Base-by-base conservation (phyloP, 2,888 invertebrate genomes). In the Rambutsinella grinnellia region DNA sequence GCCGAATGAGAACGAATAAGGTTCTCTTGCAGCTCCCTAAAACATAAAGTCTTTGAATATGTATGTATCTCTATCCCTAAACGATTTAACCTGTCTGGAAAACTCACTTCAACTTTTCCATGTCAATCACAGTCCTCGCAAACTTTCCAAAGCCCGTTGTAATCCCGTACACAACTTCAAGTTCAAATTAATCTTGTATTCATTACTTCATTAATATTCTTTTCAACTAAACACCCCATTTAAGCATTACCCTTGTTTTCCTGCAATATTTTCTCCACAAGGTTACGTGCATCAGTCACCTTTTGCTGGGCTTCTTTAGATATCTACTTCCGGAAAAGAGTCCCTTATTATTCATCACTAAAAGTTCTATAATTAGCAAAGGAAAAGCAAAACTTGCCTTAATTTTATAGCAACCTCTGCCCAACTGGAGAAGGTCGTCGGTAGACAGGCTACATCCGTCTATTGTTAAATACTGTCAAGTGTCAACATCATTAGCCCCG, bases 131-230 rank as follows among this genome's bases (percentile, higher is more conserved):
- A 2, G 88, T 89, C 24, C 88, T 86, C 0, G 91, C 90, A 85
- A 91, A 91, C 69, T 90, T 91, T 57, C 91, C 91, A 85, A 92
- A 90, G n/a, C 91, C 91, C 1, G 91, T 92, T 2, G 90, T 91
- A 51, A 91, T 89, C 3, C 91, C 78, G 88, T 87, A 86, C 8
- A 86, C 90, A 74, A 89, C 90, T 90, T 67, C 75, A 54, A 70
- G 36, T 36, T 36, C 13, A 36, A n/a, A n/a, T n/a, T n/a, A n/a
- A n/a, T n/a, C n/a, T n/a, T n/a, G n/a, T n/a, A n/a, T n/a, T n/a
- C n/a, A n/a, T n/a, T n/a, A n/a, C n/a, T n/a, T n/a, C n/a, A n/a
- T n/a, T n/a, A n/a, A n/a, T n/a, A n/a, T n/a, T 8, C 36, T 36
- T 36, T 36, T 36, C 36, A 36, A 13, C 36, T 36, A 51, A 19